Evolutionary conservation across 2,797 vertebrate species (phyloP).

Genomic region (Hipposideros larvatus): DNA sequence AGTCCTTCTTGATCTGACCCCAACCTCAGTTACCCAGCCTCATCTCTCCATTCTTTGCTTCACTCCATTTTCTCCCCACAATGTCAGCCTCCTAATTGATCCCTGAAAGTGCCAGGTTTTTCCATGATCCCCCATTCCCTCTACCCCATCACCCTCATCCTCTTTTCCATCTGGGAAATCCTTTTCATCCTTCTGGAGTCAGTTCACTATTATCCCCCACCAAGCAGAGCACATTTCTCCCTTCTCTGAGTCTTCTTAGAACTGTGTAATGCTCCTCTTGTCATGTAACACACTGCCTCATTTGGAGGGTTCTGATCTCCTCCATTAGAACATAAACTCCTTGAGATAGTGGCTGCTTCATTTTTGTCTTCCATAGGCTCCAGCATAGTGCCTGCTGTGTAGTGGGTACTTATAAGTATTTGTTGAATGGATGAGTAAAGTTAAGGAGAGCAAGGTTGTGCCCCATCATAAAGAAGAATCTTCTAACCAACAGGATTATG

Average conservation of each 20-base stretch:
- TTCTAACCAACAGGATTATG: not conserved
- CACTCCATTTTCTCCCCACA: not conserved
- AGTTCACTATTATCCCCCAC: not conserved
- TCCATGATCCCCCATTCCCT: not conserved
- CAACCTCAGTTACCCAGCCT: not conserved
- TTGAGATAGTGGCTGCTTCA: not conserved
- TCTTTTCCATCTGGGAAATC: not conserved
- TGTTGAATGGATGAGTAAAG: not conserved
- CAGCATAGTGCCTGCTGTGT: not conserved
- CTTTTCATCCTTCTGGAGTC: not conserved
- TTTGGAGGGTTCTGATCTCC: not conserved
- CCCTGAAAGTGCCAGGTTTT: not conserved
- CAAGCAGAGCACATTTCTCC: not conserved
- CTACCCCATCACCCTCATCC: not conserved
- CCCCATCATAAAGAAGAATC: not conserved
- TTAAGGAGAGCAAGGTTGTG: not conserved
- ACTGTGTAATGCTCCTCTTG: not conserved
- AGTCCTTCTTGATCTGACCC: not conserved
- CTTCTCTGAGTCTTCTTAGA: not conserved
- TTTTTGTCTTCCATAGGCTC: not conserved
- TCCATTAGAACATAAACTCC: not conserved
- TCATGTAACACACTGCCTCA: not conserved
- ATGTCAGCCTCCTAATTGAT: not conserved
- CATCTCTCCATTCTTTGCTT: not conserved
- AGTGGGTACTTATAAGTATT: not conserved